Percentiles rank a stretch among this genome's conserved stretches.
Evolutionary conservation across 1,140 invertebrate species (phyloP).

Genomic region (Leptinotarsa texana): DNA sequence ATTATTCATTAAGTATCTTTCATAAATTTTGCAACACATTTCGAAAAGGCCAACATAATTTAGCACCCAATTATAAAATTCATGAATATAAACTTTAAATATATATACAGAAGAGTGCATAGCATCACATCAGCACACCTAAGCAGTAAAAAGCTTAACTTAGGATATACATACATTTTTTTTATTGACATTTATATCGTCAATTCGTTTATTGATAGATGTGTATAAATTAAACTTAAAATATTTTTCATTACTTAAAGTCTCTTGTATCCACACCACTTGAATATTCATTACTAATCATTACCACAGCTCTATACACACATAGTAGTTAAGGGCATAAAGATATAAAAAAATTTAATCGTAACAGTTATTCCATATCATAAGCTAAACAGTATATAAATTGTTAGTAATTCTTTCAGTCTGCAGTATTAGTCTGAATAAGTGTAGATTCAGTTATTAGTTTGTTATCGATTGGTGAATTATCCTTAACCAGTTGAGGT

Average conservation of each 20-base stretch:
- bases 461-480: constrained; percentile 51
- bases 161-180: constrained; percentile 43
- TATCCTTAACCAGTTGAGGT: constrained; percentile 47
- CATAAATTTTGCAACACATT: constrained; percentile 38
- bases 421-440: constrained; percentile 36
- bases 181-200: constrained; percentile 27
- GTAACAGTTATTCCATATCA: constrained; percentile 45
- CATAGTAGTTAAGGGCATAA: constrained; percentile 35
- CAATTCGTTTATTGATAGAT: constrained; percentile 25
- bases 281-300: constrained; percentile 40
- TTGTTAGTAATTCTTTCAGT: constrained; percentile 33
- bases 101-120: constrained; percentile 51
- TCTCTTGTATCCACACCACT: constrained; percentile 39
- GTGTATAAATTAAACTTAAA: constrained; percentile 32
- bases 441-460: constrained; percentile 36
- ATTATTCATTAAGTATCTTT: constrained; percentile 39
- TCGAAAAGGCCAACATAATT: constrained; percentile 28
- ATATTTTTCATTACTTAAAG: constrained; percentile 28
- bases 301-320: constrained; percentile 50
- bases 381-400: constrained; percentile 32
- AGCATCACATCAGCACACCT: constrained; percentile 53
- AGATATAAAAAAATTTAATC: constrained; percentile 46
- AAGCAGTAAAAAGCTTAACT: constrained; percentile 49
- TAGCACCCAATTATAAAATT: constrained; percentile 50
- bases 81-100: constrained; percentile 44